Evolutionary conservation across 2,888 invertebrate genomes (phyloP), one percentile per base, ranked within the genome.

Genomic region (Thymelicus sylvestris): DNA sequence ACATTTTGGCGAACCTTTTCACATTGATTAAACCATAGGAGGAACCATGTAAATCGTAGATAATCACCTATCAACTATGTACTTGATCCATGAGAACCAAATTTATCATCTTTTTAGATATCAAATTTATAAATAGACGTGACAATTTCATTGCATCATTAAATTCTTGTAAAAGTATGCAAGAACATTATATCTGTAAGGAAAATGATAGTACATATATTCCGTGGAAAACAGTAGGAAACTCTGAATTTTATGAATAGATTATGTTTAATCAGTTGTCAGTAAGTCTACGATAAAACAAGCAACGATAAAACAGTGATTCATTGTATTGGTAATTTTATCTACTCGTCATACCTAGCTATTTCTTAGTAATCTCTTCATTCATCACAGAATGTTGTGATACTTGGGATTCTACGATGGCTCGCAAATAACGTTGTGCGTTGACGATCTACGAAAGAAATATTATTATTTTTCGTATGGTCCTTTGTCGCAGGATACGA

Each of bases 221-320:
- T 59, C 31, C 24, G 5, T 2, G 57, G 47, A 66, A 66, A 47
- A 66, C 24, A 13, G 50, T 24, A 44, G 57, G 31, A 13, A 57
- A 57, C 7, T 19, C 8, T 52, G 0, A 19, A 6, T 52, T 19
- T 52, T 19, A 19, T 52, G 19, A 52, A 52, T 52, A 52, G 50
- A 52, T 52, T 19, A 52, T 52, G 19, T 52, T 10, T 47, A 13
- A 52, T 52, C 66, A 72, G 78, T 79, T 80, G 83, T 80, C 82
- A 78, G 71, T 48, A 13, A 68, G 79, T 81, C 80, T 80, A 70
- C 71, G 78, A 75, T 77, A 77, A 77, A 62, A 66, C 39, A 24
- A 52, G 62, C 65, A 61, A 72, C 66, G 72, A 72, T 66, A 74
- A 74, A 73, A 71, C 50, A 73, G 60, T 73, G 71, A 74, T 52